phyloP scores from a whole-genome alignment of 2,888 invertebrate genomes.

The Drosophila greeni region DNA sequence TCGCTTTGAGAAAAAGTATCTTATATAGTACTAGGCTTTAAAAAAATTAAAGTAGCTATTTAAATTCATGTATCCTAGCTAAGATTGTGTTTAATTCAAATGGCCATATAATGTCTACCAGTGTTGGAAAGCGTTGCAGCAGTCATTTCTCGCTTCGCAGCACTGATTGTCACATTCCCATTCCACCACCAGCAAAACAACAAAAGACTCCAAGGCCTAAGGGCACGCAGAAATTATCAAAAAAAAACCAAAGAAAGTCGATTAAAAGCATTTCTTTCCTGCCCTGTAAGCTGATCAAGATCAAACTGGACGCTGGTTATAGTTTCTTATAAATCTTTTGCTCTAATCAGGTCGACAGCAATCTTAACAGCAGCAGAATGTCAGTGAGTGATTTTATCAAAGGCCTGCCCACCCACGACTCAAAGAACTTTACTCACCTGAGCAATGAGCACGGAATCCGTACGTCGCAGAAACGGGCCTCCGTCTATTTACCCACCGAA shows the following conservation, averaged over 20 bases:
- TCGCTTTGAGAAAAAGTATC: too few species aligned
- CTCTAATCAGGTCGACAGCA: constrained; percentile 1
- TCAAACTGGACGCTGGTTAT: too few species aligned
- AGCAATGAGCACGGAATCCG: constrained; percentile 91
- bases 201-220: constrained; percentile 15
- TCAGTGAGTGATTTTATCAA: constrained; percentile 94
- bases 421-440: constrained; percentile 93
- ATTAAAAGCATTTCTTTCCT: background rate
- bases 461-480: constrained; percentile 90
- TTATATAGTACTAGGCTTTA: too few species aligned
- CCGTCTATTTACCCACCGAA: constrained; percentile 94
- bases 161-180: constrained; percentile 23
- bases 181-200: constrained; percentile 34
- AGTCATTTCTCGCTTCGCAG: background rate
- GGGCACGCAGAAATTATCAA: constrained; percentile 7
- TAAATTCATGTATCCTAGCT: too few species aligned
- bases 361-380: constrained; percentile 73
- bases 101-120: background rate
- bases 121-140: constrained; percentile 9
- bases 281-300: background rate
- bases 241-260: background rate
- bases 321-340: background rate
- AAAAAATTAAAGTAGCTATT: too few species aligned
- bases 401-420: constrained; percentile 93
- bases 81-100: too few species aligned